Conservation (phyloP, 2,888 invertebrate species). For the Cecidostiba fungosa region DNA sequence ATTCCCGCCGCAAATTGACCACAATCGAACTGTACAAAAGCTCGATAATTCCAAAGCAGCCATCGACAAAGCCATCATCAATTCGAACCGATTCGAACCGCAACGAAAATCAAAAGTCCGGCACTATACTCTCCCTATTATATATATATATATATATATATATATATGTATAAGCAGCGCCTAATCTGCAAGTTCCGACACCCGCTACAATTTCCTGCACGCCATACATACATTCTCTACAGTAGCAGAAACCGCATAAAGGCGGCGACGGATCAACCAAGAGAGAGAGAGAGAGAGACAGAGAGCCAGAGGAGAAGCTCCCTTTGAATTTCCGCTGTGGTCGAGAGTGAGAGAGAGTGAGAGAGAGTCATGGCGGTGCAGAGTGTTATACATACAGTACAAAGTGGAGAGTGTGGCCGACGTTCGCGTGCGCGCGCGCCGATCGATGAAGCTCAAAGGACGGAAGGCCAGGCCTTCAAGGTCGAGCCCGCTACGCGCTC, state of each 20-base stretch:
- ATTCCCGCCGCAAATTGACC: too few species aligned
- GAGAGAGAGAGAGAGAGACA: background rate
- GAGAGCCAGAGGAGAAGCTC: slow-evolving; percentile 21
- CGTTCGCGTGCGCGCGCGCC: slow-evolving; percentile 48
- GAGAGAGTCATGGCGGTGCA: background rate
- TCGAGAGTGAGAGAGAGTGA: background rate
- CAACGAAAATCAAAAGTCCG: slow-evolving; percentile 33
- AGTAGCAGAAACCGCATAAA: background rate
- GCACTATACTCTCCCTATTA: background rate
- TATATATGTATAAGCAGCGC: too few species aligned
- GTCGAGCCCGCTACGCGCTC: slow-evolving; percentile 56
- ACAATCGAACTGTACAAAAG: too few species aligned
- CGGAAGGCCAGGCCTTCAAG: slow-evolving; percentile 65
- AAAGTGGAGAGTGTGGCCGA: background rate
- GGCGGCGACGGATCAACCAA: background rate
- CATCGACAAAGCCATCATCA: too few species aligned
- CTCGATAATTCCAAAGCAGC: background rate
- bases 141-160: too few species aligned
- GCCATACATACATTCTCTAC: background rate
- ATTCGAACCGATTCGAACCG: background rate
- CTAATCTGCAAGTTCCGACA: slow-evolving; percentile 17
- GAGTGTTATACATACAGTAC: background rate
- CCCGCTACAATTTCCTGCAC: slow-evolving; percentile 39
- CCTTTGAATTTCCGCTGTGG: slow-evolving; percentile 39
- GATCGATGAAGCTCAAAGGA: slow-evolving; percentile 66